phyloP scores from a whole-genome alignment of 2,888 invertebrate genomes.

The Ectemnius continuus region DNA sequence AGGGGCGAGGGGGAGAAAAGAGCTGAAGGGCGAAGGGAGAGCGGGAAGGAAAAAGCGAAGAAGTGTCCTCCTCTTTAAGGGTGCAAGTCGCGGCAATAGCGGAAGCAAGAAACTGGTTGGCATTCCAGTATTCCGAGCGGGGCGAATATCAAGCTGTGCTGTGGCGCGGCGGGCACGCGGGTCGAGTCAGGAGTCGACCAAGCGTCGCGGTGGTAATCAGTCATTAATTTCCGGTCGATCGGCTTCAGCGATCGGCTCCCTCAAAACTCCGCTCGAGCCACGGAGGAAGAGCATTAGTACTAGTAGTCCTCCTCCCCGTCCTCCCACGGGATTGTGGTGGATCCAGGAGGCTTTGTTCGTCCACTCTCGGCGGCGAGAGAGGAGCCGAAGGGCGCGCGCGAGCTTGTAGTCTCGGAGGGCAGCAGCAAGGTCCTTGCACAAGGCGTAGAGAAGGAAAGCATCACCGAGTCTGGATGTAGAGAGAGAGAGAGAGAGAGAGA shows the following conservation, averaged over 20 bases:
- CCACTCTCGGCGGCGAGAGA: slow-evolving; percentile 23
- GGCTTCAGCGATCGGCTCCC: slow-evolving; percentile 8
- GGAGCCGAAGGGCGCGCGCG: slow-evolving; percentile 19
- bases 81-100: too few relatives aligned
- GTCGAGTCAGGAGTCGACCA: background rate
- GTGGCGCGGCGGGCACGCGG: background rate
- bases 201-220: slow-evolving; percentile 31
- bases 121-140: slow-evolving; percentile 1
- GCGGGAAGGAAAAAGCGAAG: background rate
- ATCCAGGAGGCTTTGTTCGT: slow-evolving; percentile 44
- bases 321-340: slow-evolving; percentile 47
- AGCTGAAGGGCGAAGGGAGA: background rate
- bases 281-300: background rate
- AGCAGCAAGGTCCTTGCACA: slow-evolving; percentile 33
- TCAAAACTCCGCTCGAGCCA: slow-evolving; percentile 10
- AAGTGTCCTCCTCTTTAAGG: background rate
- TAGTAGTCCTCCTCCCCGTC: slow-evolving; percentile 28
- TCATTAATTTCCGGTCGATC: slow-evolving; percentile 37
- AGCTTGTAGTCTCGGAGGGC: slow-evolving; percentile 30
- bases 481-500: slow-evolving; percentile 15
- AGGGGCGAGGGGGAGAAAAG: background rate
- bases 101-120: background rate
- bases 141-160: background rate
- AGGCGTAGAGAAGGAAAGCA: slow-evolving; percentile 1
- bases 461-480: slow-evolving; percentile 6